phyloP scores from a whole-genome alignment of 1,140 invertebrate genomes.

The Drosophila lowei region DNA sequence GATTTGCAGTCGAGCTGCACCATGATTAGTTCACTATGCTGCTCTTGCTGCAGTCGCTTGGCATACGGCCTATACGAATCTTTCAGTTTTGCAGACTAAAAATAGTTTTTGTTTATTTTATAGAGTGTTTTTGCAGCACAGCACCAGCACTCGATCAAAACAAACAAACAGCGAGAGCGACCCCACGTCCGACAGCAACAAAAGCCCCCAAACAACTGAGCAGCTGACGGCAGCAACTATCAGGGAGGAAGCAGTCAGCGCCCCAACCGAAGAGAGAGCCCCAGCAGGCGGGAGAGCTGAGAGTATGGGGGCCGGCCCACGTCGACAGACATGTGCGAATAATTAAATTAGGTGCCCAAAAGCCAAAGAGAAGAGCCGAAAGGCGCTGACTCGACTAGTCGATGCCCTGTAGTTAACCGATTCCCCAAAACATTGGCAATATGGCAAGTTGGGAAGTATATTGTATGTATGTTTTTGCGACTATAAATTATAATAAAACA shows the following conservation, averaged over 20 bases:
- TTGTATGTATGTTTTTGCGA: constrained; percentile 11
- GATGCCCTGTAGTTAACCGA: constrained; percentile 10
- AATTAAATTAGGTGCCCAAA: constrained; percentile 60
- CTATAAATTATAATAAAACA: constrained; percentile 19
- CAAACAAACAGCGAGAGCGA: not conserved
- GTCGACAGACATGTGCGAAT: constrained; percentile 51
- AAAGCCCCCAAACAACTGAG: constrained; percentile 58
- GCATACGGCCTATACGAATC: constrained; percentile 28
- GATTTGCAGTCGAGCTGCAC: constrained; percentile 74
- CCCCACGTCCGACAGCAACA: constrained; percentile 48
- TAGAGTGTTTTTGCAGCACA: constrained; percentile 31
- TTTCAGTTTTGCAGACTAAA: constrained; percentile 65
- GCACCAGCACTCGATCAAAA: not conserved
- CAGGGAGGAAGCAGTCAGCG: too few relatives aligned
- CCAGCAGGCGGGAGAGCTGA: not conserved
- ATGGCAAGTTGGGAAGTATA: constrained; percentile 16
- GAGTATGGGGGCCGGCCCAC: constrained; percentile 4
- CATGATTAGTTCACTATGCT: constrained; percentile 30
- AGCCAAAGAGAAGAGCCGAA: not conserved
- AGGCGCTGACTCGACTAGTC: constrained; percentile 14
- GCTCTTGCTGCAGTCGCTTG: constrained; percentile 58
- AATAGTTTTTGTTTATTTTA: constrained; percentile 73
- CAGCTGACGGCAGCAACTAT: constrained; percentile 14
- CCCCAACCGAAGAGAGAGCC: constrained; percentile 15
- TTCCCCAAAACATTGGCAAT: too few relatives aligned